Conservation (phyloP, 1,140 invertebrate genomes). For the Latrodectus geometricus region DNA sequence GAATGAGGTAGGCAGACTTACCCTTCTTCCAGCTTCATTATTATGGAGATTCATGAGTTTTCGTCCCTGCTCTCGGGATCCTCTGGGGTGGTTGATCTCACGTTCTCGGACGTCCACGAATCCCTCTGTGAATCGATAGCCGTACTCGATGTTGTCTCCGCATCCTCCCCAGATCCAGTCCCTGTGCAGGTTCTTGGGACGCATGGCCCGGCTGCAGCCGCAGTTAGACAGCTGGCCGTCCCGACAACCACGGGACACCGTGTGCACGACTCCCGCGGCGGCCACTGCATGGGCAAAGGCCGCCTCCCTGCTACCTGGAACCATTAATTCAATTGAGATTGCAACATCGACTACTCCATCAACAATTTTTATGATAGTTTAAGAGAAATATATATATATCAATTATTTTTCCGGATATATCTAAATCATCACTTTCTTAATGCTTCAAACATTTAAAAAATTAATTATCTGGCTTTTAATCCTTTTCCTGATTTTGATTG, state of each 20-base stretch:
- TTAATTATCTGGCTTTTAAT: too few relatives aligned
- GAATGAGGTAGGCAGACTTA: slow-evolving; percentile 68
- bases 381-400: too few relatives aligned
- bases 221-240: slow-evolving; percentile 90
- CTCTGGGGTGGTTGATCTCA: slow-evolving; percentile 75
- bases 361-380: too few relatives aligned
- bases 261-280: slow-evolving; percentile 87
- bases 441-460: too few relatives aligned
- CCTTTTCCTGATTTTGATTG: too few relatives aligned
- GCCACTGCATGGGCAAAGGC: slow-evolving; percentile 91
- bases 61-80: slow-evolving; percentile 80
- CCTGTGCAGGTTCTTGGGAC: slow-evolving; percentile 70
- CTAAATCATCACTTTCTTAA: too few relatives aligned
- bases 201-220: slow-evolving; percentile 78
- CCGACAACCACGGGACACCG: slow-evolving; percentile 86
- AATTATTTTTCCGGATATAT: too few relatives aligned
- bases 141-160: slow-evolving; percentile 94
- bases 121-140: slow-evolving; percentile 89
- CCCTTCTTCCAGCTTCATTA: slow-evolving; percentile 89
- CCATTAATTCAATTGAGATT: neutral
- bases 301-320: slow-evolving; percentile 86
- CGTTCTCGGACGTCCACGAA: slow-evolving; percentile 91
- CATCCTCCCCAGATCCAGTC: slow-evolving; percentile 99
- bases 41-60: slow-evolving; percentile 93
- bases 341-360: too few relatives aligned